Percentiles rank a stretch among this genome's conserved stretches.
Evolutionary conservation across 2,113 vertebrate species (phyloP).

Genomic region (Periophthalmus modestus): DNA sequence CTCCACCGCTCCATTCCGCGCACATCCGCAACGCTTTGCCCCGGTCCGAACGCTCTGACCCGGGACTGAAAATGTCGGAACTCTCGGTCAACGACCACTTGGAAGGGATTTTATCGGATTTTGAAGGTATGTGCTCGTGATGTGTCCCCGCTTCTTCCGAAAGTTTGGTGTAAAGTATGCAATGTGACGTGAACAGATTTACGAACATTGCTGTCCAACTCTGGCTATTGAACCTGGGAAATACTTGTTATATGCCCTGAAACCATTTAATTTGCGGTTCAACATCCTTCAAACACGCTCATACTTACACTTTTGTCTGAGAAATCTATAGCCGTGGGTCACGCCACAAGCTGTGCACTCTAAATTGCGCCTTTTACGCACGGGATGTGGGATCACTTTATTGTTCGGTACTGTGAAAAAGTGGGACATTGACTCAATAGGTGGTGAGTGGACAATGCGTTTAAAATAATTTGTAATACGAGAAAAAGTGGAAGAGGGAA

Average conservation of each 20-base stretch:
- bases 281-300: no score
- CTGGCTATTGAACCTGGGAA: not conserved
- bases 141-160: not conserved
- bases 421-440: no score
- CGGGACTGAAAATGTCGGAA: conserved; percentile 75
- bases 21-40: not conserved
- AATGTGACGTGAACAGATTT: no score
- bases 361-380: no score
- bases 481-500: not conserved
- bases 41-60: conserved; percentile 11
- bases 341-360: no score
- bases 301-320: no score
- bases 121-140: conserved; percentile 77
- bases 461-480: no score
- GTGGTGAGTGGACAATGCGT: no score
- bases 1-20: not conserved
- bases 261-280: no score
- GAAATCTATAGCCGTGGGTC: no score
- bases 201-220: not conserved
- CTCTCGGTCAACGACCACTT: conserved; percentile 83
- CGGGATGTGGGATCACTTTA: no score
- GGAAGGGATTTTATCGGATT: conserved; percentile 84
- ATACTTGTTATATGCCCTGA: not conserved
- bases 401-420: no score
- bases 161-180: not conserved